A percentile compares a stretch with the other conserved stretches of the same genome.
Evolutionary conservation across 2,888 invertebrate genomes (phyloP).

Genomic region (Sipha maydis): DNA sequence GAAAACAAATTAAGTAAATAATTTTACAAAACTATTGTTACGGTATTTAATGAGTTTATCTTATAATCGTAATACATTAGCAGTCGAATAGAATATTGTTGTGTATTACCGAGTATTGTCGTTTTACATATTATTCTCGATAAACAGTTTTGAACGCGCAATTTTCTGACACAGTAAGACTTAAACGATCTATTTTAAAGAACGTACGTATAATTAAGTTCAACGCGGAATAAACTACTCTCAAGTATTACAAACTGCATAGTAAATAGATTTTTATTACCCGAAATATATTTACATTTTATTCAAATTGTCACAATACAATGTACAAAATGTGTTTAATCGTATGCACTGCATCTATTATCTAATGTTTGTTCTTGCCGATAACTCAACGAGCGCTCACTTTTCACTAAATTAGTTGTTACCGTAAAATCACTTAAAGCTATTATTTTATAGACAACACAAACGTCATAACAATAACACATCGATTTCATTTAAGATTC

Average conservation of each 20-base stretch:
- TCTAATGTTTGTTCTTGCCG: constrained; percentile 14
- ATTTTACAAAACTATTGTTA: background rate
- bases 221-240: background rate
- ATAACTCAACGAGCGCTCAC: background rate
- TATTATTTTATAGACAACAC: background rate
- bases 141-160: background rate
- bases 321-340: background rate
- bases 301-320: too few relatives aligned
- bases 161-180: background rate
- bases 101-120: background rate
- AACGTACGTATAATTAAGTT: background rate
- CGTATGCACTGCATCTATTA: background rate
- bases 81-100: background rate
- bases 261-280: background rate
- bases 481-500: constrained; percentile 5
- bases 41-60: background rate
- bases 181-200: background rate
- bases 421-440: constrained; percentile 17
- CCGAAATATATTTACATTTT: constrained; percentile 1
- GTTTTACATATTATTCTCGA: background rate
- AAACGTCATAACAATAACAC: background rate
- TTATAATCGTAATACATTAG: background rate
- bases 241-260: background rate
- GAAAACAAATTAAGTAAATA: background rate
- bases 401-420: background rate